Evolutionary conservation across 2,797 vertebrate species (phyloP), one percentile per base, ranked within the genome.

Genomic region (Gallinago nigripennis): DNA sequence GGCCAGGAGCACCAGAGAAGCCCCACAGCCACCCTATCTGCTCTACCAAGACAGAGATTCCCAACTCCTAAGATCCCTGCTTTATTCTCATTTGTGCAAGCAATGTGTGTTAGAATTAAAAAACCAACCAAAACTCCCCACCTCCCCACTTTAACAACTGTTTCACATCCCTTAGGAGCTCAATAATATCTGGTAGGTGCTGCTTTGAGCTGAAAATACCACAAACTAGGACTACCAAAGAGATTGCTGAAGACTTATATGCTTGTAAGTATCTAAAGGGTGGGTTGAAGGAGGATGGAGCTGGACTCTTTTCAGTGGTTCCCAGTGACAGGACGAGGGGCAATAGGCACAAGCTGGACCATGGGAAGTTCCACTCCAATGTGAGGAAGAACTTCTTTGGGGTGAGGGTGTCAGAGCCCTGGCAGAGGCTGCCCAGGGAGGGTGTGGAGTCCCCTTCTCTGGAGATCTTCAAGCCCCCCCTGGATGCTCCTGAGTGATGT

Each of bases 31-130:
- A 1, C 18, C 30, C 81, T 35, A 41, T 10, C 16, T 35, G 24
- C 43, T 63, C 45, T 3, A 28, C 31, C 1, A 3, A 50, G 54
- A 51, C 2, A 1, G 7, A 12, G 28, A 24, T 30, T 6, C 7
- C 13, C 21, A 84, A 4, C 20, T 25, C 54, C 51, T 16, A 63
- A 48, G 20, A 30, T 31, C 6, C 23, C 39, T 6, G 2, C 24
- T 75, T 87, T 71, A 23, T 64, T 61, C 45, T 53, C 20, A 82
- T 70, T 81, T 75, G 43, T 24, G 51, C 21, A 78, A 73, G n/a
- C 10, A 63, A 31, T 2, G 23, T 2, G 5, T 48, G 9, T 39
- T 39, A 43, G 70, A 82, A 46, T 21, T 46, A 46, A 90, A 61
- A 20, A 75, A 28, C 11, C 19, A 78, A 41, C 23, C 70, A 88